Percentiles rank a stretch among this genome's conserved stretches.
These are phyloP conservation scores for Bradypodion pumilum DNA, from an alignment of 2,797 vertebrate species.

Conservation along the genomic window DNA sequence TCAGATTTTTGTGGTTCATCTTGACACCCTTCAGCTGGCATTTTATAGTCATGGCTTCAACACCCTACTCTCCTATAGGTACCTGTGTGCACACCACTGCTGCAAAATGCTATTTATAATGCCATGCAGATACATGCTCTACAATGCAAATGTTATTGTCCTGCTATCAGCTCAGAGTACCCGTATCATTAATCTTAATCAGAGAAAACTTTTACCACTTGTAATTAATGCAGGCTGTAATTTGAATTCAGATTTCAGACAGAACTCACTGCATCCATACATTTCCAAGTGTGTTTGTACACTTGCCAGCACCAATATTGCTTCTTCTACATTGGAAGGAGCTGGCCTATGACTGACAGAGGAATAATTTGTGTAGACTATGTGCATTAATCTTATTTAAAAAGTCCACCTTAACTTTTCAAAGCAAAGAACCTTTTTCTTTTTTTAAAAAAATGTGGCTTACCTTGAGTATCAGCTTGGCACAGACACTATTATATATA, in stretches of 20 bases:
- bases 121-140: conserved; percentile 36
- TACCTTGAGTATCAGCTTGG: conserved; percentile 30
- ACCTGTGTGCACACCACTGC: conserved; percentile 15
- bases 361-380: conserved; percentile 55
- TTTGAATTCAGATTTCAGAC: conserved; percentile 57
- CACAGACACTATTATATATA: conserved; percentile 22
- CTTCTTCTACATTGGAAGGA: conserved; percentile 48
- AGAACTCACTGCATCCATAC: conserved; percentile 42
- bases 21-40: neutral
- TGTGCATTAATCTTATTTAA: conserved; percentile 66
- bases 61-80: neutral
- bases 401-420: conserved; percentile 64
- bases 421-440: conserved; percentile 41
- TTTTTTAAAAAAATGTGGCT: conserved; percentile 9
- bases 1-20: neutral
- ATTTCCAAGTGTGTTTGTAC: conserved; percentile 54
- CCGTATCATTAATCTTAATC: conserved; percentile 64
- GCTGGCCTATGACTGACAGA: conserved; percentile 40
- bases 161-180: conserved; percentile 46
- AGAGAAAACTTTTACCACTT: conserved; percentile 58
- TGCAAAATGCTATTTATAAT: conserved; percentile 28
- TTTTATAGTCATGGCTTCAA: conserved; percentile 4
- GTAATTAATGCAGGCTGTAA: conserved; percentile 56
- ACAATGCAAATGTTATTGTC: conserved; percentile 36
- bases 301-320: conserved; percentile 56